phyloP scores from a whole-genome alignment of 2,797 vertebrate genomes.

The Tokudaia tokunoshimensis region DNA sequence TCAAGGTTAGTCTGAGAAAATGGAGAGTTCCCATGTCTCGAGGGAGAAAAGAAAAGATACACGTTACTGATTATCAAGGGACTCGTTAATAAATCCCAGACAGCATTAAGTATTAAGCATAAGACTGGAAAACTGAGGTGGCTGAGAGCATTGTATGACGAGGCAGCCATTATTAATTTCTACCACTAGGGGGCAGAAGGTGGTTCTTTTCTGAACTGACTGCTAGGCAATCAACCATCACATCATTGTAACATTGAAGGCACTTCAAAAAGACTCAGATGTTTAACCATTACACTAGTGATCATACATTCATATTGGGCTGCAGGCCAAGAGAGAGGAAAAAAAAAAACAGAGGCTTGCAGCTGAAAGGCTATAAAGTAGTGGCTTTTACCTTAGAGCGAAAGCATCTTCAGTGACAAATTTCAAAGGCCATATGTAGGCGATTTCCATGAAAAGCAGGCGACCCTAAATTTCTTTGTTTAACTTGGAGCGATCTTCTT shows the following conservation, averaged over 20 bases:
- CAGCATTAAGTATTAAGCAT: background rate
- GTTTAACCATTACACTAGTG: slow-evolving; percentile 91
- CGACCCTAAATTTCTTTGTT: slow-evolving; percentile 90
- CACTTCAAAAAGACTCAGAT: slow-evolving; percentile 91
- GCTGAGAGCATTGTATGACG: background rate
- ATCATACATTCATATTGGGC: slow-evolving; percentile 91
- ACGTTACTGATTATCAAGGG: slow-evolving; percentile 37
- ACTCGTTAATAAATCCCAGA: slow-evolving; percentile 25
- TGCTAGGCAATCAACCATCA: slow-evolving; percentile 82
- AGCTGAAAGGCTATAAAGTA: slow-evolving; percentile 88
- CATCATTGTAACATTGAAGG: slow-evolving; percentile 86
- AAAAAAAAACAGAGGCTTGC: slow-evolving; percentile 85
- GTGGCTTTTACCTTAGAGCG: slow-evolving; percentile 90
- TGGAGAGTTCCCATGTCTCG: background rate
- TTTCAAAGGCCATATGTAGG: slow-evolving; percentile 91
- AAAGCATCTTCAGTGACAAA: slow-evolving; percentile 90
- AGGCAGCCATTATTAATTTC: slow-evolving; percentile 76
- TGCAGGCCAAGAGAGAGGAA: slow-evolving; percentile 86
- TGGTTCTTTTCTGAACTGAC: slow-evolving; percentile 82
- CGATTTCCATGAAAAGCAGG: slow-evolving; percentile 88
- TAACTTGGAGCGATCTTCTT: slow-evolving; percentile 87
- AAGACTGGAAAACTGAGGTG: background rate
- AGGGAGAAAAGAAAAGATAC: background rate
- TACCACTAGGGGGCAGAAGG: slow-evolving; percentile 88
- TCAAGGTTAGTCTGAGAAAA: background rate